phyloP scores from a whole-genome alignment of 53 echinoderm and acorn worm species.

The Holothuria leucospilota region DNA sequence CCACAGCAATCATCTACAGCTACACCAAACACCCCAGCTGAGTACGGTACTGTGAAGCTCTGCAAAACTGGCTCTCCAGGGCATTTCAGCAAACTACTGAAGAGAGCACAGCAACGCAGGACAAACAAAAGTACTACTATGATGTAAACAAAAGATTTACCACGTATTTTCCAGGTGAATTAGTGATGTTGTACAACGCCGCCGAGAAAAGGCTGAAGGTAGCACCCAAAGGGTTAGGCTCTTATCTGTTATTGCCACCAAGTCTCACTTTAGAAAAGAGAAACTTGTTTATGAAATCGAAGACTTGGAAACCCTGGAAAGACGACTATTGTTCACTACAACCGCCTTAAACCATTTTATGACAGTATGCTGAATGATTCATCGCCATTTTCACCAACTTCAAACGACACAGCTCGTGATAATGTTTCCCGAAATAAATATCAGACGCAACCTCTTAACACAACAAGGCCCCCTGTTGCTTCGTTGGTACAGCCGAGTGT shows the following conservation, averaged over 20 bases:
- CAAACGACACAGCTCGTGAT: too few relatives aligned
- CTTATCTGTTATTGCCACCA: conserved; percentile 13
- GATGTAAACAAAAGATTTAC: neutral
- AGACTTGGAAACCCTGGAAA: neutral
- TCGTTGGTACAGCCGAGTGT: too few relatives aligned
- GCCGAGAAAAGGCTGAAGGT: neutral
- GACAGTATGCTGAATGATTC: too few relatives aligned
- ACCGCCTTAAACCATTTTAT: too few relatives aligned
- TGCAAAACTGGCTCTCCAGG: neutral
- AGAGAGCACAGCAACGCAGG: neutral
- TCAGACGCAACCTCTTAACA: too few relatives aligned
- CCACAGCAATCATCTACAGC: neutral
- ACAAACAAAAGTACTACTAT: conserved; percentile 30
- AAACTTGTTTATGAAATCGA: neutral
- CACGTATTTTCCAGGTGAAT: neutral
- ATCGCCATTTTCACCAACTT: too few relatives aligned
- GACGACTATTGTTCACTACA: neutral
- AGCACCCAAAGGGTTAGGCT: conserved; percentile 11
- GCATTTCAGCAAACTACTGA: conserved; percentile 4
- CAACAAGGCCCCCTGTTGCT: too few relatives aligned
- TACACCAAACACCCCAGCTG: neutral
- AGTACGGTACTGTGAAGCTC: neutral
- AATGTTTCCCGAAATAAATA: too few relatives aligned
- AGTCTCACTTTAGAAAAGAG: neutral
- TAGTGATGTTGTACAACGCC: conserved; percentile 22